Evolutionary conservation across 2,888 invertebrate species (phyloP), one percentile per base, ranked within the genome.

Genomic region (Gnatocerus cornutus): DNA sequence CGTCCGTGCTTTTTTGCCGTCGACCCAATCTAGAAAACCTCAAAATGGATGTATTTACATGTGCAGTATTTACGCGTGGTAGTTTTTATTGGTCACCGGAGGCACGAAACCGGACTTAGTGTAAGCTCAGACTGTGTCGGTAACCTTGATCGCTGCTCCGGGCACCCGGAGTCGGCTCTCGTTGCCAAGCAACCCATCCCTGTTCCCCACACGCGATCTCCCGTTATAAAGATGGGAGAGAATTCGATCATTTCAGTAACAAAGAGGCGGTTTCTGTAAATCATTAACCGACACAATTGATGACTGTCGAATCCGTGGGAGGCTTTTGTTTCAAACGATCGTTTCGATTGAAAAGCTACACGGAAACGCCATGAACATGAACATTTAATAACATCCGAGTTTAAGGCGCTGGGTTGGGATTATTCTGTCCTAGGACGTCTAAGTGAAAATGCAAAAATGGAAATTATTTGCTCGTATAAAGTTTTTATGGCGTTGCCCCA

Each of bases 71-170:
- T 68, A 62, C 58, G 58, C 53, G 53, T 56, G 52, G 59, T 50
- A 59, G 69, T 66, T 55, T 65, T 66, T 69, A 69, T 69, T 69
- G 69, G 68, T 66, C 69, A 67, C 62, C 56, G 71, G 71, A 69
- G 68, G 68, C 71, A 71, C 69, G 66, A 62, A 59, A 52, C 69
- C 67, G 67, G 64, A 64, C 66, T 69, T 63, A 50, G 62, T 13
- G 66, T 58, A 61, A 75, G 73, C 72, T 74, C 73, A 69, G 75
- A 73, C 74, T 75, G 76, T 75, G 76, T 75, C 72, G 77, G 75
- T 79, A 82, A 81, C 80, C 80, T 81, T 81, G 80, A 81, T 81
- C 78, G 78, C 78, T 78, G 80, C 80, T 80, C 78, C 78, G 76
- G 80, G 79, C 61, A 59, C 55, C 37, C 55, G 33, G 61, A 53